Evolutionary conservation across 1,140 invertebrate genomes (phyloP), one percentile per base, ranked within the genome.

Genomic region (Eciton burchellii): DNA sequence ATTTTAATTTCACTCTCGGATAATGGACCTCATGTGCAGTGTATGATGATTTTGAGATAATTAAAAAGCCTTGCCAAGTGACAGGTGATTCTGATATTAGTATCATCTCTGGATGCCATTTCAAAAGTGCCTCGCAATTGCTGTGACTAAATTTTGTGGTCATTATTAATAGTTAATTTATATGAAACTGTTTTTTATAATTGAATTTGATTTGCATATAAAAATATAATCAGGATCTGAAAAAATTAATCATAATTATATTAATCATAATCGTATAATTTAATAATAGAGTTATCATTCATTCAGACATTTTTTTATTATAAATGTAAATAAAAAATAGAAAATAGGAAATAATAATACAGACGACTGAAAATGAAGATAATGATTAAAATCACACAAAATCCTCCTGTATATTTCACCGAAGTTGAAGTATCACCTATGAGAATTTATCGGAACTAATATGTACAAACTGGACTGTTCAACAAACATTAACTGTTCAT

Each of bases 61-160:
- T 84, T 29, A 93, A 76, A 73, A 90, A 86, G 4, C 92, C 92
- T 77, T 89, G 77, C 90, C 89, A 92, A 6, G 86, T 88, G 8
- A 84, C 54, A 29, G 92, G 91, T 24, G 71, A 76, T 62, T 89
- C 63, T 14, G 87, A 90, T 3, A 86, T 63, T 12, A 91, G 70
- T 68, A 91, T 71, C 26, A 93, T 81, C 59, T 91, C 87, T 8
- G 91, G 91, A 89, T 90, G 88, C 9, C 63, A 65, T 21, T 89
- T 54, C 1, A 89, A 68, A 29, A 93, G 89, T 73, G 85, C 63
- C 9, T 86, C 35, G 24, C 82, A 89, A 29, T 90, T 87, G 21
- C 87, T 62, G 73, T n/a, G 29, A 1, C 26, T 56, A 19, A 4
- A 12, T 43, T 12, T 14, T 8, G 4, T 19, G n/a, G 49, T 21